Evolutionary conservation across 2,113 vertebrate species (phyloP).

Genomic region (Elanoides forficatus): DNA sequence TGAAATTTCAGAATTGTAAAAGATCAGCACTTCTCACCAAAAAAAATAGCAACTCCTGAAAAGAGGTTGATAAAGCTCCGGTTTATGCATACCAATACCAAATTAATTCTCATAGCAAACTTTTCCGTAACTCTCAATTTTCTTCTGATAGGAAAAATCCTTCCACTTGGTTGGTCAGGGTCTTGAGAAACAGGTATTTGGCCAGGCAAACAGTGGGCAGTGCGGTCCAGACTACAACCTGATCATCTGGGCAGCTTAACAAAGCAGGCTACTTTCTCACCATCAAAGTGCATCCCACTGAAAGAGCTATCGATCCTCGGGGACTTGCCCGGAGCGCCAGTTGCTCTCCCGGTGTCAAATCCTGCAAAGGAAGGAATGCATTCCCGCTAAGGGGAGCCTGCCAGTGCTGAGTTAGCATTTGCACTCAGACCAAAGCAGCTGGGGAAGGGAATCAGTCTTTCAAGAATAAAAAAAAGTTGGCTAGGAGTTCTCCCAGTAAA

Average conservation of each 20-base stretch:
- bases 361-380: conserved; percentile 33
- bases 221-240: not conserved
- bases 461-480: not conserved
- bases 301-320: conserved; percentile 46
- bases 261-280: conserved; percentile 55
- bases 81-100: not conserved
- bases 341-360: conserved; percentile 3
- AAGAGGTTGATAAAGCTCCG: not conserved
- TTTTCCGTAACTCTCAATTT: not conserved
- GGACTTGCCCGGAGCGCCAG: conserved; percentile 12
- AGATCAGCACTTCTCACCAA: not conserved
- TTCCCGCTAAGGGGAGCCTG: not conserved
- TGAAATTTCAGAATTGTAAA: not conserved
- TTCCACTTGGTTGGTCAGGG: not conserved
- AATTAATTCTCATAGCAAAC: not conserved
- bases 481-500: conserved; percentile 15
- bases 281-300: conserved; percentile 63
- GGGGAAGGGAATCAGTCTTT: not conserved
- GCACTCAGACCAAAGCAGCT: conserved; percentile 28
- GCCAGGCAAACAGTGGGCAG: not conserved
- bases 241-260: conserved; percentile 47
- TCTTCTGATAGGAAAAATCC: not conserved
- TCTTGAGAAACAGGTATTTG: conserved; percentile 4
- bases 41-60: not conserved
- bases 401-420: conserved; percentile 57